Conservation (phyloP, 2,113 vertebrate species). For the Platycercus adscitus region DNA sequence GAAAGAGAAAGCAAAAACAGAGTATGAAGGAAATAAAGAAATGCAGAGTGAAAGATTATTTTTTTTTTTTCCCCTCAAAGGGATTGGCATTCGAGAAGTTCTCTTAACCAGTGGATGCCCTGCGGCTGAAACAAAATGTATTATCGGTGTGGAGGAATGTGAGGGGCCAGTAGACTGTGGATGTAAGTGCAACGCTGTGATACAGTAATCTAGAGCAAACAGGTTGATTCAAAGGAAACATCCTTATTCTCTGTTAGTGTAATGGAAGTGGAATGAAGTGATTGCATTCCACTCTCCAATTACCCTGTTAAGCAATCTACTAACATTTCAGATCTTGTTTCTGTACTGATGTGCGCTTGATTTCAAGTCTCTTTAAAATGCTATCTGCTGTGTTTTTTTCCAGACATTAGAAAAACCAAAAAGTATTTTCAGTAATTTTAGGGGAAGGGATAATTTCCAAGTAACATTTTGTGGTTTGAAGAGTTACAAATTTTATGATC, state of each 20-base stretch:
- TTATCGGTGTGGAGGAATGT: slow-evolving; percentile 61
- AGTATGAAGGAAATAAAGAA: not conserved
- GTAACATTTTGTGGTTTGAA: not conserved
- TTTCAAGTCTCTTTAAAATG: not conserved
- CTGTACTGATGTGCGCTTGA: not conserved
- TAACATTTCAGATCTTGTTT: slow-evolving; percentile 10
- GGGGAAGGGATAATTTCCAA: not conserved
- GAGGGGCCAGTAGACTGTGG: slow-evolving; percentile 42
- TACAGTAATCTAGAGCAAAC: not conserved
- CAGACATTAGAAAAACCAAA: not conserved
- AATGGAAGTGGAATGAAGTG: not conserved
- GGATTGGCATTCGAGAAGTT: slow-evolving; percentile 67
- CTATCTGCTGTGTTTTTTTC: not conserved
- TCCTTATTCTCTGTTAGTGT: not conserved
- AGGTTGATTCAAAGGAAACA: not conserved
- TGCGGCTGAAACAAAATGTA: slow-evolving; percentile 65
- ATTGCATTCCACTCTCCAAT: not conserved
- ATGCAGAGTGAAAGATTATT: not conserved
- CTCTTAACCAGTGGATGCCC: slow-evolving; percentile 69
- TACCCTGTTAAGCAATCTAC: not conserved
- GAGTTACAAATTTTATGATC: not conserved
- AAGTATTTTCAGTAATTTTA: not conserved
- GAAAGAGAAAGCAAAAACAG: not conserved
- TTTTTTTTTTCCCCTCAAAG: slow-evolving; percentile 7
- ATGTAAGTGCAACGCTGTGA: slow-evolving; percentile 46